Evolutionary conservation across 1,140 invertebrate species (phyloP), one percentile per base, ranked within the genome.

Genomic region (Lethocerus indicus): DNA sequence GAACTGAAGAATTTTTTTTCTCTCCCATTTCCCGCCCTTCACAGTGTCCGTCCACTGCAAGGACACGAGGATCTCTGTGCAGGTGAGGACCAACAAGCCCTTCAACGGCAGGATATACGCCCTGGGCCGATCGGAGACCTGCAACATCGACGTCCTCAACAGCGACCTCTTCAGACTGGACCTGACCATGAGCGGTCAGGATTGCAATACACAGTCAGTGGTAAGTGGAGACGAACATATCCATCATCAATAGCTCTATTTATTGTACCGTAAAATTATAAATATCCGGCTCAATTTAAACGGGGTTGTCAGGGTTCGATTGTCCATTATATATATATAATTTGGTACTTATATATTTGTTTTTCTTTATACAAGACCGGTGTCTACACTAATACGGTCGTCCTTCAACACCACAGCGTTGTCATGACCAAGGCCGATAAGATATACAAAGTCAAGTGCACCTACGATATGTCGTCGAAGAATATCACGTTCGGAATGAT

Each of bases 401-500:
- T 94, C 1, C 73, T 94, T 1, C 90, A 94, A 67, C 89, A 93
- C 61, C 89, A 94, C 67, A 92, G 87, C 59, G 87, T 93, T 6
- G 89, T 94, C 2, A 91, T 94, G 85, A 94, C 89, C 12, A 93
- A 93, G 67, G 87, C 88, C 1, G 90, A 94, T 64, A 94, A 94
- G 64, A 92, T 93, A 57, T 94, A 94, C 74, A 92, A 92, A 67
- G 86, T 94, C 28, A 89, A 92, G 60, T 94, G 90, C 61, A 94
- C 89, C 0, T 94, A 94, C 62, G 90, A 94, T 65, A 93, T 93
- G 80, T 87, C 87, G 45, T 90, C 88, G 1, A 88, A 90, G 71
- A 94, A 94, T 64, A 91, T 94, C 51, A 92, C 89, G 9, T 94
- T 93, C 68, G 89, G 89, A 67, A 92, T 93, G 87, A 89, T 93